Percentiles rank a stretch among this genome's conserved stretches.
Evolutionary conservation across 2,888 invertebrate species (phyloP).

Genomic region (Polyommatus iphigenia): DNA sequence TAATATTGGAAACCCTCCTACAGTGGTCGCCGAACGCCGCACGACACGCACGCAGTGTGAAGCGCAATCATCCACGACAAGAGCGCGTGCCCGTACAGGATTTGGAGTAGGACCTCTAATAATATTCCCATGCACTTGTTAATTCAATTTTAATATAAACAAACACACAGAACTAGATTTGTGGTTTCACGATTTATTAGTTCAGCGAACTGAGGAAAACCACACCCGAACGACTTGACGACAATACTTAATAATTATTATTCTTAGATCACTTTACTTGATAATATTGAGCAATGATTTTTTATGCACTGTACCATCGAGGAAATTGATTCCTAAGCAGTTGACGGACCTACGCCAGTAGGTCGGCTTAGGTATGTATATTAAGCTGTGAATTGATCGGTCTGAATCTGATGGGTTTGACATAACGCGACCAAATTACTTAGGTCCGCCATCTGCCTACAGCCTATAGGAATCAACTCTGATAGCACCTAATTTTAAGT

Average conservation of each 20-base stretch:
- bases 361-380: too few species aligned
- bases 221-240: neutral
- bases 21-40: neutral
- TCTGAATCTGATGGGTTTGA: too few species aligned
- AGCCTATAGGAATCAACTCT: too few species aligned
- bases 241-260: too few species aligned
- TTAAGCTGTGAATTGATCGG: too few species aligned
- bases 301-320: too few species aligned
- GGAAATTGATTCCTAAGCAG: too few species aligned
- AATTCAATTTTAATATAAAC: neutral
- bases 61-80: conserved; percentile 2
- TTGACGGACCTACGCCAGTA: too few species aligned
- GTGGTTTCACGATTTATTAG: conserved; percentile 11
- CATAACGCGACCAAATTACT: too few species aligned
- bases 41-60: neutral
- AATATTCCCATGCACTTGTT: neutral
- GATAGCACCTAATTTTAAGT: too few species aligned
- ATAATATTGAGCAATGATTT: too few species aligned
- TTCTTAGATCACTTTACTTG: neutral
- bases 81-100: conserved; percentile 11
- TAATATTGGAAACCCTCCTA: neutral
- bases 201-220: neutral
- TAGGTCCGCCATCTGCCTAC: too few species aligned
- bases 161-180: neutral
- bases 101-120: conserved; percentile 2